Percentiles rank a stretch among this genome's conserved stretches.
phyloP scores from a whole-genome alignment of 37 sponge, comb jelly and placozoan genomes.

The Lycopodina hypogea region DNA sequence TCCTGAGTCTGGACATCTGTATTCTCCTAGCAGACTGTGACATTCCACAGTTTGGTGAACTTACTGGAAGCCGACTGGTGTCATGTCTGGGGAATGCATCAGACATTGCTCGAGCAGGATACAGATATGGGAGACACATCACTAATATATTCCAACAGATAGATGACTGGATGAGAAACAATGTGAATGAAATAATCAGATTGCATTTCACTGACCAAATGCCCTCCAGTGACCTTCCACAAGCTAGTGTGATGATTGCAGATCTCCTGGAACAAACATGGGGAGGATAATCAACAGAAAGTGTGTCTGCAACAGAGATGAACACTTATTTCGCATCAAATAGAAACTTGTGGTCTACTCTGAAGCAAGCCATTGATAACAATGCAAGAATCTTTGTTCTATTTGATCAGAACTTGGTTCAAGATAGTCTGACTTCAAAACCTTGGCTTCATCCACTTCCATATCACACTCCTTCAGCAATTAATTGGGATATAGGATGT shows the following conservation, averaged over 20 bases:
- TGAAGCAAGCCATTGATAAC: conserved; percentile 16
- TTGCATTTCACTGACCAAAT: conserved; percentile 6
- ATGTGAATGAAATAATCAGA: conserved; percentile 37
- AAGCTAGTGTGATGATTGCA: background rate
- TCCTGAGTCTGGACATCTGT: conserved; percentile 35
- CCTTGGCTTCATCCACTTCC: conserved; percentile 5
- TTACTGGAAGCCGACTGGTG: background rate
- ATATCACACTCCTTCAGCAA: background rate
- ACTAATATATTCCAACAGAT: conserved; percentile 10
- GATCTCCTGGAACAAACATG: background rate
- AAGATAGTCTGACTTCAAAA: background rate
- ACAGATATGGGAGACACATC: conserved; percentile 13
- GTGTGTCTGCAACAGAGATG: no score
- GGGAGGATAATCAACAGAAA: background rate
- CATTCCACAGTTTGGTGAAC: conserved; percentile 3
- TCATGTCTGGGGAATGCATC: conserved; percentile 16
- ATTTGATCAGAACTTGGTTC: background rate
- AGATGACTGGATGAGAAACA: no score
- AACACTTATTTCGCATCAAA: conserved; percentile 5
- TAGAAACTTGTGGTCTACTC: conserved; percentile 31
- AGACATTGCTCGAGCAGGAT: background rate
- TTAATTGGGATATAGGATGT: background rate
- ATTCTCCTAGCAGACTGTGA: conserved; percentile 2
- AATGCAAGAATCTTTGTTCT: conserved; percentile 33
- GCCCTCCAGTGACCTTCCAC: background rate